Evolutionary conservation across 2,113 vertebrate species (phyloP), one percentile per base, ranked within the genome.

Genomic region (Ursus arctos): DNA sequence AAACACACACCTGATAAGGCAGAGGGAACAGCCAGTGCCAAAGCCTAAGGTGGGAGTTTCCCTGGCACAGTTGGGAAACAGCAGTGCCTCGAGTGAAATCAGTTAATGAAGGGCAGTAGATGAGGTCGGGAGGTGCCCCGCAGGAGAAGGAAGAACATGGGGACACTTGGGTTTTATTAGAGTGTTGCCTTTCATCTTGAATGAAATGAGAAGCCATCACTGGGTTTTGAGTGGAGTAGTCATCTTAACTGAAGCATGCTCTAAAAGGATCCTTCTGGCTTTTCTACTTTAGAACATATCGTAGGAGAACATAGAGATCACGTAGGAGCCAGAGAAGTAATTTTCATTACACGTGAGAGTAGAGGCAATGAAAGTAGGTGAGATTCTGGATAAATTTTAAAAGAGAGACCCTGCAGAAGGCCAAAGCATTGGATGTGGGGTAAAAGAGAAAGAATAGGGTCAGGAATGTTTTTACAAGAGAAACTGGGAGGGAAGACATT

Each of bases 1-100:
- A 90, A 95, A 85, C 74, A 55, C 86, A 83, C 33, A 80, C 55
- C 74, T 94, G 43, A 87, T 36, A 63, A 77, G 49, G 51, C 51
- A 22, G 14, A 53, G 6, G 28, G 8, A 51, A 28, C 3, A 59
- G 22, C n/a, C 49, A 79, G 4, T 63, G 5, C 14, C 49, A 65
- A 16, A 24, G 12, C 31, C 55, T 33, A 74, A 36, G 28, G 49
- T 4, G 1, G 26, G 16, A 63, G 16, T 72, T 93, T 90, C 49
- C 40, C 22, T 86, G 36, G 21, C 11, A 74, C 55, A 33, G 31
- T 12, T 85, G 31, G 40, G 76, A 74, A 95, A 84, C 4, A 67
- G 2, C 4, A 40, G 26, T 91, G 28, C 26, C 19, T 61, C 26
- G 6, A 84, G 15, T 19, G 7, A 61, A 79, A 12, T n/a, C 18